phyloP scores from a whole-genome alignment of 2,113 vertebrate species.

The Ammodramus savannarum region DNA sequence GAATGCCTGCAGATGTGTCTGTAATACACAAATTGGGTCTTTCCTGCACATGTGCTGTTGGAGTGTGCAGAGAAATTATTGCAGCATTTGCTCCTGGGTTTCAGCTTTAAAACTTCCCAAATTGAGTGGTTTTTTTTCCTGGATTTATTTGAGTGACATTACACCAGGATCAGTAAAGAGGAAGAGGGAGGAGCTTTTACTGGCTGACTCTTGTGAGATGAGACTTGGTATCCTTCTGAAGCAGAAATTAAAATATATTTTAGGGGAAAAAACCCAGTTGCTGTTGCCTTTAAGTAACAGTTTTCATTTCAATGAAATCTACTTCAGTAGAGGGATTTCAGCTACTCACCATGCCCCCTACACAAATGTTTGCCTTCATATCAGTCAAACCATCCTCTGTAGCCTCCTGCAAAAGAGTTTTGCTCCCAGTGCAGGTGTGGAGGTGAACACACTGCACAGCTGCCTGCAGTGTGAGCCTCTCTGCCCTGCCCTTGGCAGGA shows the following conservation, averaged over 20 bases:
- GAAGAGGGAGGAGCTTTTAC: not conserved
- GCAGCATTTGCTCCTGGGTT: not conserved
- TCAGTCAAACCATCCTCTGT: accelerated
- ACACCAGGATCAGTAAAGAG: not conserved
- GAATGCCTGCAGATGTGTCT: not conserved
- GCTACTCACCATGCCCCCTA: not conserved
- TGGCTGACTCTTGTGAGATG: not conserved
- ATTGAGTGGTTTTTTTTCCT: not conserved
- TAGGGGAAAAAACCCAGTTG: not conserved
- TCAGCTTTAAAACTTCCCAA: not conserved
- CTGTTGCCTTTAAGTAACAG: not conserved
- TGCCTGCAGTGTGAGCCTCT: not conserved
- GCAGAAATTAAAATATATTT: not conserved
- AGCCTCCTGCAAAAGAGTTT: not conserved
- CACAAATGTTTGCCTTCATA: not conserved
- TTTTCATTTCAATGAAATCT: not conserved
- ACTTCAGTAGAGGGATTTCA: not conserved
- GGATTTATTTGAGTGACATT: not conserved
- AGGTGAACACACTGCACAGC: not conserved
- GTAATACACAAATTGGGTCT: not conserved
- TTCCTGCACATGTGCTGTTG: not conserved
- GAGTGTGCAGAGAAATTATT: not conserved
- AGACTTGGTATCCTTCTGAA: not conserved
- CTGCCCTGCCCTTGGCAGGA: not conserved
- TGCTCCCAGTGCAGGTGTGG: not conserved